A percentile compares a stretch with the other conserved stretches of the same genome.
These are phyloP conservation scores for Diabrotica virgifera DNA, from an alignment of 1,140 invertebrate genomes.

Conservation along the genomic window DNA sequence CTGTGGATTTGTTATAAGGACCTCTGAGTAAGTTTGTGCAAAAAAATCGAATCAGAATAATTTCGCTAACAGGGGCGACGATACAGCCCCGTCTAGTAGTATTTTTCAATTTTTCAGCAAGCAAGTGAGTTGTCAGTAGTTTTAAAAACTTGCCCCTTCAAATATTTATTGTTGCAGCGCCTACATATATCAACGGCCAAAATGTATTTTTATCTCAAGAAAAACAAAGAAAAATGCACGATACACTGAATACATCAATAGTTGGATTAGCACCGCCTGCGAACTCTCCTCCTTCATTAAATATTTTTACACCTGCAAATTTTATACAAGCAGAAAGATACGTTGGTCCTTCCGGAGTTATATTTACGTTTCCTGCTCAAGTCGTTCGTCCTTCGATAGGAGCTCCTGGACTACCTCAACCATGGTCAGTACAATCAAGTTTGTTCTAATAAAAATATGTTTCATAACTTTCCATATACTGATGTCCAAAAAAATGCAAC, in stretches of 20 bases:
- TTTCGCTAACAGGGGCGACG: too few species aligned
- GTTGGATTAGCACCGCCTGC: conserved; percentile 10
- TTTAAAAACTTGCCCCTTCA: not conserved
- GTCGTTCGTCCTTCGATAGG: too few species aligned
- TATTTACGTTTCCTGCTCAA: conserved; percentile 22
- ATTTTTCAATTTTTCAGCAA: conserved; percentile 27
- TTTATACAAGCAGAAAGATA: conserved; percentile 26
- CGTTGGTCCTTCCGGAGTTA: conserved; percentile 26
- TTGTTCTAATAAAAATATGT: not conserved
- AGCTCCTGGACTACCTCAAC: too few species aligned
- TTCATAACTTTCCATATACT: too few species aligned
- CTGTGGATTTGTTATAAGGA: too few species aligned
- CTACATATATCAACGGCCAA: conserved; percentile 29
- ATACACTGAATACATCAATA: conserved; percentile 33
- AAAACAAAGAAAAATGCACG: conserved; percentile 32
- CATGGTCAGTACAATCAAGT: not conserved
- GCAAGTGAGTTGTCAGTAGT: not conserved
- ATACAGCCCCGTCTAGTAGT: too few species aligned
- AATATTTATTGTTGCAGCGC: conserved; percentile 19
- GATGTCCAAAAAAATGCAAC: too few species aligned
- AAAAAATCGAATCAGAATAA: too few species aligned
- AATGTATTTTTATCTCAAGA: conserved; percentile 36
- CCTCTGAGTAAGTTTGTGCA: too few species aligned
- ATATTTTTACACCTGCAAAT: not conserved
- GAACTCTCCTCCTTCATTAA: not conserved